Percentiles rank a stretch among this genome's conserved stretches.
Conservation (phyloP, 2,888 invertebrate species). For the Synergus umbraculus region DNA sequence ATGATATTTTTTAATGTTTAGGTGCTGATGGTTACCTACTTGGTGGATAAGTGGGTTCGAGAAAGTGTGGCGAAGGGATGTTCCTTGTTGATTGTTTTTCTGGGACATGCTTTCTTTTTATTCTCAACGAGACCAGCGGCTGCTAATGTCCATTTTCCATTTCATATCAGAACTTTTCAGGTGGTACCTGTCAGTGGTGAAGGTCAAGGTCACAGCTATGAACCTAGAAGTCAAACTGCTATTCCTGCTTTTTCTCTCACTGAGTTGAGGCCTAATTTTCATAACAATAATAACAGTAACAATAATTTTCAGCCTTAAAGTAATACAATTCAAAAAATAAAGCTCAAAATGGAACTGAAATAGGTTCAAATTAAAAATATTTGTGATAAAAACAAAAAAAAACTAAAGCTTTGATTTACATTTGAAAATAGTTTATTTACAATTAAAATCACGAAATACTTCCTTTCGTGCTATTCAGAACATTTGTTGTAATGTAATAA, state of each 20-base stretch:
- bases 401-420: not conserved
- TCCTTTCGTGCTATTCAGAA: not conserved
- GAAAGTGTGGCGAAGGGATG: constrained; percentile 83
- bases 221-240: constrained; percentile 61
- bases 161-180: constrained; percentile 72
- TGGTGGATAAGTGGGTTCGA: constrained; percentile 88
- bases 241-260: constrained; percentile 65
- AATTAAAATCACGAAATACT: not conserved
- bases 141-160: constrained; percentile 70
- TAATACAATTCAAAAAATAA: no score
- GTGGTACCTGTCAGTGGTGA: constrained; percentile 67
- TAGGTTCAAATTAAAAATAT: no score
- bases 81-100: constrained; percentile 67
- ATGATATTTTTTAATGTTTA: constrained; percentile 62
- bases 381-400: not conserved
- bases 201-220: constrained; percentile 69
- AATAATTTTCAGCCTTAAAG: not conserved
- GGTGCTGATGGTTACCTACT: constrained; percentile 84
- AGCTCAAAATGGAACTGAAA: no score
- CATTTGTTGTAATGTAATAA: not conserved
- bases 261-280: constrained; percentile 48
- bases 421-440: constrained; percentile 10
- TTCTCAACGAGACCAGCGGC: constrained; percentile 69
- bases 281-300: not conserved
- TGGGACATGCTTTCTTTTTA: constrained; percentile 69